Evolutionary conservation across 1,140 invertebrate species (phyloP).

Genomic region (Caerostris darwini): DNA sequence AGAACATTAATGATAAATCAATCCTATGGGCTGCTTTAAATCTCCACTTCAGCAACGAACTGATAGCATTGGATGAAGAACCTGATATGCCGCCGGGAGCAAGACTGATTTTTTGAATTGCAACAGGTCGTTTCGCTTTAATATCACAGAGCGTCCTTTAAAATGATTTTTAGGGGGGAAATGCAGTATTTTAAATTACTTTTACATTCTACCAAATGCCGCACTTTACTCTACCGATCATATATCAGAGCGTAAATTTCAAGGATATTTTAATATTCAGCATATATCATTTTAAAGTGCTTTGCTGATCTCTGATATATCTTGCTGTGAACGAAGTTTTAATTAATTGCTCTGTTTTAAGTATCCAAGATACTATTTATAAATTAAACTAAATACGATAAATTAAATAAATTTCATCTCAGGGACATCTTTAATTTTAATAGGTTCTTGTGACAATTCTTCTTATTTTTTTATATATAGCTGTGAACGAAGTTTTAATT

Average conservation of each 20-base stretch:
- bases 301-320: neutral
- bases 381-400: too few relatives aligned
- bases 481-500: too few relatives aligned
- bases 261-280: neutral
- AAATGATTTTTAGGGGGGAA: neutral
- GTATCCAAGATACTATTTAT: too few relatives aligned
- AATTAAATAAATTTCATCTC: too few relatives aligned
- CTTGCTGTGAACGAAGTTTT: neutral
- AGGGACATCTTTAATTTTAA: too few relatives aligned
- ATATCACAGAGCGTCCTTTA: neutral
- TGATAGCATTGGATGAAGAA: neutral
- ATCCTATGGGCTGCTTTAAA: neutral
- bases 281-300: neutral
- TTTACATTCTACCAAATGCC: neutral
- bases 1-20: constrained; percentile 50
- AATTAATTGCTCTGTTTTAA: too few relatives aligned
- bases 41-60: neutral
- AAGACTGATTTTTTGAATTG: constrained; percentile 3
- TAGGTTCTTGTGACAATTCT: too few relatives aligned
- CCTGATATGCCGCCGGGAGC: neutral
- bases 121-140: constrained; percentile 3
- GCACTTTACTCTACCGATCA: neutral
- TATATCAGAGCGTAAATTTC: neutral
- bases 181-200: neutral
- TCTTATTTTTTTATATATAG: too few relatives aligned